Evolutionary conservation across 92 coral and sea anemone genomes (phyloP).

Genomic region (Epizoanthus scotinus): DNA sequence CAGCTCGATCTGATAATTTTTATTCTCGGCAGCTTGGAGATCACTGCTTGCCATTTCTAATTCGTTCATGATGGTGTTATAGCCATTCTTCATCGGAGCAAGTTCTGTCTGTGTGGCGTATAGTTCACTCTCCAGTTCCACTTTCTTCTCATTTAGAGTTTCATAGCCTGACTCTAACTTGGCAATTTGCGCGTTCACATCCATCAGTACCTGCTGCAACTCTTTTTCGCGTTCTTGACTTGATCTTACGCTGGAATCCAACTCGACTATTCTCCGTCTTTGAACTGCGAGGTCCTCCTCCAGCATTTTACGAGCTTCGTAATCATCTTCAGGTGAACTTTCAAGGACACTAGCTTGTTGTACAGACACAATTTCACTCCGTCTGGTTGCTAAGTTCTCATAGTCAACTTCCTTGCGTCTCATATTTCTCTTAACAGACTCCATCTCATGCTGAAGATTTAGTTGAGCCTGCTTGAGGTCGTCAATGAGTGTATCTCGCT

Average conservation of each 20-base stretch:
- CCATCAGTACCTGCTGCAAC: conserved; percentile 67
- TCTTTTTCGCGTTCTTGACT: conserved; percentile 76
- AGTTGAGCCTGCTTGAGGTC: conserved; percentile 64
- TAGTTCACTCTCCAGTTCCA: conserved; percentile 78
- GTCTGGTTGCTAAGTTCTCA: conserved; percentile 46
- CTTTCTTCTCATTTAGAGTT: conserved; percentile 77
- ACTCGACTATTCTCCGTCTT: conserved; percentile 67
- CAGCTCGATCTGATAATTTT: conserved; percentile 59
- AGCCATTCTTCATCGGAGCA: conserved; percentile 69
- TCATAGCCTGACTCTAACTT: conserved; percentile 79
- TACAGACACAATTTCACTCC: conserved; percentile 54
- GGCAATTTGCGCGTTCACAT: conserved; percentile 67
- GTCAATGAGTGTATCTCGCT: conserved; percentile 58
- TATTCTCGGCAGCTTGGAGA: conserved; percentile 67
- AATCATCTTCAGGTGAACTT: conserved; percentile 60
- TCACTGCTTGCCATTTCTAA: conserved; percentile 59
- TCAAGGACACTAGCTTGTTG: conserved; percentile 62
- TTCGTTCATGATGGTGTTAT: conserved; percentile 68
- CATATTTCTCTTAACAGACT: conserved; percentile 60
- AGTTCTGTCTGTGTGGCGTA: conserved; percentile 75
- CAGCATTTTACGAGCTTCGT: conserved; percentile 61
- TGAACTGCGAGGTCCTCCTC: conserved; percentile 76
- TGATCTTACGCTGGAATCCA: conserved; percentile 63
- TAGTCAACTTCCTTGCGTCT: conserved; percentile 69
- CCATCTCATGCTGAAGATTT: conserved; percentile 60